Conservation (phyloP, 37 sponge, comb jelly and placozoan species). For the Amphimedon queenslandica region DNA sequence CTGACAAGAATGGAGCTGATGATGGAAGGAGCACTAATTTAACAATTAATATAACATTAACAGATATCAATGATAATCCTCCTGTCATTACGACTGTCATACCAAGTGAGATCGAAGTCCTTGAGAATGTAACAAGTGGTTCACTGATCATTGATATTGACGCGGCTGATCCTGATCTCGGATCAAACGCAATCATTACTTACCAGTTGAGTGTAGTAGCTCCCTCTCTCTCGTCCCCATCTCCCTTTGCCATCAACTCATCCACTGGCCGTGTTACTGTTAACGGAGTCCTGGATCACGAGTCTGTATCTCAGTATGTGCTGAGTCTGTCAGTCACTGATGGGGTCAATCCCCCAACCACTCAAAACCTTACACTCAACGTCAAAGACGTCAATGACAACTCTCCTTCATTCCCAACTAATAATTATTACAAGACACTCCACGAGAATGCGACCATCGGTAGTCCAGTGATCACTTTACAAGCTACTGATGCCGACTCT, state of each 20-base stretch:
- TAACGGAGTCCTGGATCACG: constrained; percentile 28
- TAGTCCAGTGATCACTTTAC: constrained; percentile 4
- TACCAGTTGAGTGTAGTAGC: not conserved
- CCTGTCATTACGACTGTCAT: constrained; percentile 35
- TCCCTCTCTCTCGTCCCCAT: too few relatives aligned
- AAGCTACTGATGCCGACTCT: constrained; percentile 53
- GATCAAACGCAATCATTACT: constrained; percentile 8
- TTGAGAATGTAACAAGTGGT: not conserved
- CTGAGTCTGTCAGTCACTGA: constrained; percentile 18
- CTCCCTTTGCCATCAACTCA: constrained; percentile 35
- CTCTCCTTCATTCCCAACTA: constrained; percentile 12
- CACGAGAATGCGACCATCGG: constrained; percentile 19
- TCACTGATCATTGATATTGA: not conserved
- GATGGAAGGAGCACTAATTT: not conserved
- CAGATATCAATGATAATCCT: constrained; percentile 55
- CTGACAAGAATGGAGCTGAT: constrained; percentile 26
- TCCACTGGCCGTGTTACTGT: constrained; percentile 19
- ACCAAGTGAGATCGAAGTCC: not conserved
- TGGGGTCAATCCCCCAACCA: not conserved
- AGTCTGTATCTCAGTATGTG: constrained; percentile 2
- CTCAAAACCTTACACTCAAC: constrained; percentile 8
- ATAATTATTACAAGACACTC: not conserved
- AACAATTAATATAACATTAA: constrained; percentile 29
- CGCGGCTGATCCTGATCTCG: constrained; percentile 45
- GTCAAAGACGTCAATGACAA: constrained; percentile 53